Conservation (phyloP, 1,140 invertebrate species). For the Periplaneta americana region DNA sequence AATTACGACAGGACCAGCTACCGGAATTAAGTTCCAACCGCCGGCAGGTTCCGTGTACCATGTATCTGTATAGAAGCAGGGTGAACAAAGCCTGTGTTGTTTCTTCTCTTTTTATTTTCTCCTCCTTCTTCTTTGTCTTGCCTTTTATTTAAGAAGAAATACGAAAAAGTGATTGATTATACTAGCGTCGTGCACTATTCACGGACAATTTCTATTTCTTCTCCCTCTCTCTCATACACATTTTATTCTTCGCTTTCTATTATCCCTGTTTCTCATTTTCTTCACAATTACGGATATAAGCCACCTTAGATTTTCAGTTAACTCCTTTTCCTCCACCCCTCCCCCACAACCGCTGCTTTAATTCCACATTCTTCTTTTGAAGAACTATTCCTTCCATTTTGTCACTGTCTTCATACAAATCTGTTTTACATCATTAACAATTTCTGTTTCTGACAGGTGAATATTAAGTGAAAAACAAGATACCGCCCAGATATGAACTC, state of each 20-base stretch:
- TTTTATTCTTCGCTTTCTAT: background rate
- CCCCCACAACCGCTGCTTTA: no score
- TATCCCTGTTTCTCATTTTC: background rate
- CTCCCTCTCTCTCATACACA: background rate
- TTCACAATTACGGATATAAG: background rate
- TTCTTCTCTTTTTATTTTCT: background rate
- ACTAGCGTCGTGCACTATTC: slow-evolving; percentile 1
- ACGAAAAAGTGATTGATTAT: slow-evolving; percentile 10
- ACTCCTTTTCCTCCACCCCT: no score
- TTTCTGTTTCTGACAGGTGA: no score
- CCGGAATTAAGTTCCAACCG: background rate
- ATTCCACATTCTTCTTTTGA: background rate
- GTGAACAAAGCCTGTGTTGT: background rate
- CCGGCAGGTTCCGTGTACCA: background rate
- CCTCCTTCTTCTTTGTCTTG: background rate
- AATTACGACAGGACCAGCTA: slow-evolving; percentile 8
- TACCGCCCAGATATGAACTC: no score
- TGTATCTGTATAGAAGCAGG: background rate
- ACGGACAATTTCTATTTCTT: background rate
- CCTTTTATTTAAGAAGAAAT: background rate
- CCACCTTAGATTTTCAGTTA: background rate
- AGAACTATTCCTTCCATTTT: background rate
- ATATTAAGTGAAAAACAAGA: no score
- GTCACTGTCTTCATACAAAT: background rate
- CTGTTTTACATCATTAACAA: background rate